A percentile compares a stretch with the other conserved stretches of the same genome.
phyloP scores from a whole-genome alignment of 1,140 invertebrate genomes.

The Neocloeon triangulifer region DNA sequence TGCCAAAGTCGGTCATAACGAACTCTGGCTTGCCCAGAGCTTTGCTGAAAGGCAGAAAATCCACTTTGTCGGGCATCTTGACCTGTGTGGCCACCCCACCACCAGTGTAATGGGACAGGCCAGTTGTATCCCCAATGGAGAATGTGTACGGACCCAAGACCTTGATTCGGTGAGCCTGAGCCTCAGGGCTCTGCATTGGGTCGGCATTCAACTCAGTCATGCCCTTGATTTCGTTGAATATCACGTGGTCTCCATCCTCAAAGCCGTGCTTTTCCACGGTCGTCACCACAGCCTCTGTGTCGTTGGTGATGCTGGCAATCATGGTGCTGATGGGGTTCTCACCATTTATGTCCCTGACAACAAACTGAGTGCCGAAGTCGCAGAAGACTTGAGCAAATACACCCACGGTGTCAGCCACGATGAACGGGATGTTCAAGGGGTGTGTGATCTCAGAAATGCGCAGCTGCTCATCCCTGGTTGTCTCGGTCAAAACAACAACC shows the following conservation, averaged over 20 bases:
- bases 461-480: slow-evolving; percentile 50
- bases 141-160: slow-evolving; percentile 91
- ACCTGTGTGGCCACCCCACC: slow-evolving; percentile 90
- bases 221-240: slow-evolving; percentile 79
- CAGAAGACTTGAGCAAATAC: slow-evolving; percentile 89
- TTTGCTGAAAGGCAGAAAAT: slow-evolving; percentile 59
- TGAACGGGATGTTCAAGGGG: slow-evolving; percentile 56
- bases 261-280: slow-evolving; percentile 85
- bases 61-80: slow-evolving; percentile 77
- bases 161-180: no score
- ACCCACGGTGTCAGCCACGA: slow-evolving; percentile 77
- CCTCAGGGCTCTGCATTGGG: no score
- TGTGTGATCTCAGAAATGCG: slow-evolving; percentile 60
- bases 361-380: slow-evolving; percentile 81
- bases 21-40: slow-evolving; percentile 64
- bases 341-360: slow-evolving; percentile 68
- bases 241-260: slow-evolving; percentile 88
- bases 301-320: slow-evolving; percentile 60
- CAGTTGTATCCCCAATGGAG: slow-evolving; percentile 83
- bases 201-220: slow-evolving; percentile 87
- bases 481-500: slow-evolving; percentile 76
- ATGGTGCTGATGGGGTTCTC: slow-evolving; percentile 72
- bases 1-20: slow-evolving; percentile 81
- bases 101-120: slow-evolving; percentile 39
- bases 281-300: slow-evolving; percentile 64